Percentiles rank a stretch among this genome's conserved stretches.
Conservation (phyloP, 1,140 invertebrate genomes). For the Penaeus chinensis region DNA sequence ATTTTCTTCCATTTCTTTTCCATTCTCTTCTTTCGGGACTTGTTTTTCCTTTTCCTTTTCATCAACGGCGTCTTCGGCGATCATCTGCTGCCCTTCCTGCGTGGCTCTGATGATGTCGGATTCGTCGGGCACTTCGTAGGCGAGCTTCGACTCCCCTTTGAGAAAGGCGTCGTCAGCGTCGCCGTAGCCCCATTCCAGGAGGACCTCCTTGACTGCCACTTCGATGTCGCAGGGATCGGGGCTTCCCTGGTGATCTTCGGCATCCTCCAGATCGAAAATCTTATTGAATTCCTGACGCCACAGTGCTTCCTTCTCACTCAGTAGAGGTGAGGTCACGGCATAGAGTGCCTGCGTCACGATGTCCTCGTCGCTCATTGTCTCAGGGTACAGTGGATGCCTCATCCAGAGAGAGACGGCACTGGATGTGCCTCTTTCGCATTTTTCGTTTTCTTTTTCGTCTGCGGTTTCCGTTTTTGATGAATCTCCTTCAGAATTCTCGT, state of each 20-base stretch:
- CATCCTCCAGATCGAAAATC: slow-evolving; percentile 16
- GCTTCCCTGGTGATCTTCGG: neutral
- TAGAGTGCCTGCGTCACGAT: slow-evolving; percentile 39
- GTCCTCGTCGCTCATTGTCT: slow-evolving; percentile 16
- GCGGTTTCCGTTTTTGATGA: neutral
- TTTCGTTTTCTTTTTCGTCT: neutral
- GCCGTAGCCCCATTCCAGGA: slow-evolving; percentile 40
- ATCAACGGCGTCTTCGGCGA: too few species aligned
- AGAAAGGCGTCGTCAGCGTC: neutral
- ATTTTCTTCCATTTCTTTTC: neutral
- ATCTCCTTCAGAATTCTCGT: neutral
- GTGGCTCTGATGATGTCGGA: too few species aligned
- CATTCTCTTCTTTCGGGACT: too few species aligned
- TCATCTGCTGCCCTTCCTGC: too few species aligned
- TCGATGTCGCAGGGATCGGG: slow-evolving; percentile 5
- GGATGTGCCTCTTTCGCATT: too few species aligned
- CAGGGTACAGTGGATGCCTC: neutral
- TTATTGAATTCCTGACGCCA: slow-evolving; percentile 25
- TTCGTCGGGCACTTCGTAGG: too few species aligned
- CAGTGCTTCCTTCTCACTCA: slow-evolving; percentile 16
- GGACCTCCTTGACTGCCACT: slow-evolving; percentile 21
- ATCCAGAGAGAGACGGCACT: too few species aligned
- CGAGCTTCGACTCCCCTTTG: too few species aligned
- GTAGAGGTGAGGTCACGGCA: slow-evolving; percentile 31
- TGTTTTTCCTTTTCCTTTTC: too few species aligned